A percentile compares a stretch with the other conserved stretches of the same genome.
Evolutionary conservation across 1,140 invertebrate genomes (phyloP).

Genomic region (Trigoniulus corallinus): DNA sequence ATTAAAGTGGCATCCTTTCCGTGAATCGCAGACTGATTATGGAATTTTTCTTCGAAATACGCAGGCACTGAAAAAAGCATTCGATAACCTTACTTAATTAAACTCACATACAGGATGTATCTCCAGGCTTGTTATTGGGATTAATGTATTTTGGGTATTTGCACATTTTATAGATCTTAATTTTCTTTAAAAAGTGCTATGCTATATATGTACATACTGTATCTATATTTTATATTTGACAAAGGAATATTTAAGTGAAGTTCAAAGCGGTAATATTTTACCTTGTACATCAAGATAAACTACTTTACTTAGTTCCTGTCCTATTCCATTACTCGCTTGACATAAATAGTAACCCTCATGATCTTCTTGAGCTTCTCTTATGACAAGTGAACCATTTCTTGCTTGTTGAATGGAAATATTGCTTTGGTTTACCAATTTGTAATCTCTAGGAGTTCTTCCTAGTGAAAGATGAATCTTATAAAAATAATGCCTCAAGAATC

Average conservation of each 20-base stretch:
- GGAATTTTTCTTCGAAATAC: slow-evolving; percentile 12
- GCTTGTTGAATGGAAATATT: background rate
- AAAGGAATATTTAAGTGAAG: no score
- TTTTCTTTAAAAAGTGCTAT: no score
- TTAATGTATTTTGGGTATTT: no score
- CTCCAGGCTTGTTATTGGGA: no score
- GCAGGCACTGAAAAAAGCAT: slow-evolving; percentile 13
- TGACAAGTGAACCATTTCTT: slow-evolving; percentile 29
- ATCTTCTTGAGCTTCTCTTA: slow-evolving; percentile 21
- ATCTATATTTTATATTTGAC: no score
- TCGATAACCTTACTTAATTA: no score
- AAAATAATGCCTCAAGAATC: no score
- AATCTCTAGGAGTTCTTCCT: background rate
- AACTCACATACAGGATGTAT: no score
- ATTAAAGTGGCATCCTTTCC: slow-evolving; percentile 10
- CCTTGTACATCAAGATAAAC: slow-evolving; percentile 27
- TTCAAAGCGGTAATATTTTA: no score
- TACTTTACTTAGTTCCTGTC: slow-evolving; percentile 28
- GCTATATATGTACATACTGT: no score
- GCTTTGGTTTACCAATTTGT: background rate
- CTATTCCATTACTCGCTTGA: slow-evolving; percentile 29
- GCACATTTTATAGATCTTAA: no score
- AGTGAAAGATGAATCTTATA: no score
- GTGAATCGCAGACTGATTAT: slow-evolving; percentile 12
- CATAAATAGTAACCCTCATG: slow-evolving; percentile 31